A percentile compares a stretch with the other conserved stretches of the same genome.
Evolutionary conservation across 2,113 vertebrate species (phyloP).

Genomic region (Desmodus rotundus): DNA sequence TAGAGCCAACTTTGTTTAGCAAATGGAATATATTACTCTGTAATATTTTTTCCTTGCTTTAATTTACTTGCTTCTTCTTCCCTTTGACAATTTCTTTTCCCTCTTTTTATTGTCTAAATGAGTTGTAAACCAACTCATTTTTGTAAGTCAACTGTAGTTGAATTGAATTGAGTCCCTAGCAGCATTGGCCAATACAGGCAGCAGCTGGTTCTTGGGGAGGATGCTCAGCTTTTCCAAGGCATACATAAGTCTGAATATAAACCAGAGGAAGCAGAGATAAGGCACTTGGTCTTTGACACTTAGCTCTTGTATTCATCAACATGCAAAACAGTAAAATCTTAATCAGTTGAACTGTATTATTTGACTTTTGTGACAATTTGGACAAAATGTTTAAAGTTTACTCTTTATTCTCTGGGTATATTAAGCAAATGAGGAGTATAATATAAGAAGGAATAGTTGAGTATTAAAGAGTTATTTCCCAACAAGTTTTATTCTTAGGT

Average conservation of each 20-base stretch:
- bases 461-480: not conserved
- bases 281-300: not conserved
- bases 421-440: not conserved
- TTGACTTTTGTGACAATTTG: conserved; percentile 25
- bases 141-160: not conserved
- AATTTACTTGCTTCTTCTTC: not conserved
- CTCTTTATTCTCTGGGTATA: not conserved
- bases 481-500: not conserved
- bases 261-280: not conserved
- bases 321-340: not conserved
- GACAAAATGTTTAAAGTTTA: conserved; percentile 22
- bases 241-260: not conserved
- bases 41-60: not conserved
- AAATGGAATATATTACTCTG: not conserved
- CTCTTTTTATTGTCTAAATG: not conserved
- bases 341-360: not conserved
- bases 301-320: not conserved
- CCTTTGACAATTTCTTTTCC: not conserved
- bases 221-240: not conserved
- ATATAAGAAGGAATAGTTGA: not conserved
- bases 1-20: not conserved
- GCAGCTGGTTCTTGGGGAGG: not conserved
- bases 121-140: not conserved
- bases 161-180: not conserved
- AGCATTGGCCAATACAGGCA: not conserved